Conservation (phyloP, 2,797 vertebrate species). For the Taenioides sp. region DNA sequence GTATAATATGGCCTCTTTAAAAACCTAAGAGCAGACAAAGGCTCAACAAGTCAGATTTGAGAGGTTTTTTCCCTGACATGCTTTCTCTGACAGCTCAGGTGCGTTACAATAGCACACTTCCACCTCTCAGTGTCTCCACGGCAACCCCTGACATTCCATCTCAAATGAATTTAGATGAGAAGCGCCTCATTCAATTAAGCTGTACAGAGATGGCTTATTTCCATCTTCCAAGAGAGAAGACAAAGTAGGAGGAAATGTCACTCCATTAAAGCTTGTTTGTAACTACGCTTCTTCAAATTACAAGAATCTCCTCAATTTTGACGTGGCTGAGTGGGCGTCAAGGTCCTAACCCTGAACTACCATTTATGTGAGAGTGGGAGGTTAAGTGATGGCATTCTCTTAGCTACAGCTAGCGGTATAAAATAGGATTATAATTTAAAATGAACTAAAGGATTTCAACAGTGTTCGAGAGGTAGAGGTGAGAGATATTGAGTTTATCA, state of each 20-base stretch:
- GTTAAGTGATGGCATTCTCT: constrained; percentile 10
- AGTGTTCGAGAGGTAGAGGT: too few species aligned
- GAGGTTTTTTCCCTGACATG: constrained; percentile 36
- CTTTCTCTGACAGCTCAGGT: constrained; percentile 40
- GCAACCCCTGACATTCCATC: constrained; percentile 60
- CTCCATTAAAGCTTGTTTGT: constrained; percentile 29
- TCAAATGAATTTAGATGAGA: constrained; percentile 62
- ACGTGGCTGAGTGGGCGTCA: neutral
- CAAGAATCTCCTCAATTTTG: neutral
- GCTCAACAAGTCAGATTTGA: constrained; percentile 35
- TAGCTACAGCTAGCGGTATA: neutral
- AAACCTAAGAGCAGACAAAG: neutral
- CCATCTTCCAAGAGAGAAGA: constrained; percentile 23
- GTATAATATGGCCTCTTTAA: too few species aligned
- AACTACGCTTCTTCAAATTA: constrained; percentile 26
- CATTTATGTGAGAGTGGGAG: constrained; percentile 23
- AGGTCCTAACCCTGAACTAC: neutral
- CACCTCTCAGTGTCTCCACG: constrained; percentile 58
- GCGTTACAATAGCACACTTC: constrained; percentile 44
- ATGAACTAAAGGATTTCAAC: neutral
- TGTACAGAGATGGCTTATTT: constrained; percentile 37
- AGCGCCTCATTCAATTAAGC: constrained; percentile 49
- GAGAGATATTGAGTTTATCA: too few species aligned
- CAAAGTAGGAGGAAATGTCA: constrained; percentile 37
- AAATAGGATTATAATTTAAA: constrained; percentile 3